Evolutionary conservation across 2,113 vertebrate genomes (phyloP).

Genomic region (Progne subis): DNA sequence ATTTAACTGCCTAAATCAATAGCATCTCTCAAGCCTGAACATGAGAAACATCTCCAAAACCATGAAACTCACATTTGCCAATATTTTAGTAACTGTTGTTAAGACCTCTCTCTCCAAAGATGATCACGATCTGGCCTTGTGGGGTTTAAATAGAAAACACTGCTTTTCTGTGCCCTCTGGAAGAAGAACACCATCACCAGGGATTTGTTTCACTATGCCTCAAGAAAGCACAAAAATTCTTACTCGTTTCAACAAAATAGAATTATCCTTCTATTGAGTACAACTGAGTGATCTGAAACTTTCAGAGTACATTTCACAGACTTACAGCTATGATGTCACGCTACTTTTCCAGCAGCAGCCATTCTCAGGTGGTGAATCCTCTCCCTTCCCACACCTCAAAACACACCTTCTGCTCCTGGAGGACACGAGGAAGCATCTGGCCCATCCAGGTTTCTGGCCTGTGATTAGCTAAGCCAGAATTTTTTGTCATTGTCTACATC

Average conservation of each 20-base stretch:
- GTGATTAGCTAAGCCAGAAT: not conserved
- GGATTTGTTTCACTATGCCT: not conserved
- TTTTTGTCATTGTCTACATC: not conserved
- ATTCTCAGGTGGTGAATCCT: not conserved
- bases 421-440: not conserved
- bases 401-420: not conserved
- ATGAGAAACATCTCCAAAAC: not conserved
- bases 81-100: not conserved
- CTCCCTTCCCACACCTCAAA: not conserved
- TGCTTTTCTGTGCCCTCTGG: not conserved
- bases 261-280: not conserved
- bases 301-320: not conserved
- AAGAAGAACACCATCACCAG: not conserved
- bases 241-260: not conserved
- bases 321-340: fast-evolving
- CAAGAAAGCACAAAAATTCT: not conserved
- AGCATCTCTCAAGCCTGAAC: not conserved
- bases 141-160: not conserved
- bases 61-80: not conserved
- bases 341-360: not conserved
- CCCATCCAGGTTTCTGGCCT: not conserved
- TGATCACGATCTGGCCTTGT: not conserved
- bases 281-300: not conserved
- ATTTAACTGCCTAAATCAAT: not conserved
- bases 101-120: not conserved